A percentile compares a stretch with the other conserved stretches of the same genome.
These are phyloP conservation scores for Ctenomys sociabilis DNA, from an alignment of 2,113 vertebrate species.

Conservation along the genomic window DNA sequence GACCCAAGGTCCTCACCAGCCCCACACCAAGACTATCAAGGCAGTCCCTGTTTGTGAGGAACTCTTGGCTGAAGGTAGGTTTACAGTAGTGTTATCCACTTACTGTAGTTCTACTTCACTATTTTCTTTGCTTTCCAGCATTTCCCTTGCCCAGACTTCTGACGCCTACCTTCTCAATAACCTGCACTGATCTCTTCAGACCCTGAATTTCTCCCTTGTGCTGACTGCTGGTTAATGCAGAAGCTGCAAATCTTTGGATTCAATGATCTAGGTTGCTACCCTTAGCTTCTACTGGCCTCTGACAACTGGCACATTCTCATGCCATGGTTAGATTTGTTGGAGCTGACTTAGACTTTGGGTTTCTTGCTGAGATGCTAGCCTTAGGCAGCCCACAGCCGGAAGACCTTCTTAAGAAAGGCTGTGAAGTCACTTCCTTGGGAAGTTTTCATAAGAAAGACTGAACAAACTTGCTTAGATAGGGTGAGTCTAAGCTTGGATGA, in stretches of 20 bases:
- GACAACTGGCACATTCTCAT: neutral
- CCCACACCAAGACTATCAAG: neutral
- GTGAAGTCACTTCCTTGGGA: conserved; percentile 78
- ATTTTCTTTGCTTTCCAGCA: neutral
- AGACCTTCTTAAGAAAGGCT: conserved; percentile 38
- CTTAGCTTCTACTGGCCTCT: neutral
- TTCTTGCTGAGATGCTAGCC: conserved; percentile 9
- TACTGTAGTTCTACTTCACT: neutral
- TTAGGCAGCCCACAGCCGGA: neutral
- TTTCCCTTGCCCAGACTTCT: neutral
- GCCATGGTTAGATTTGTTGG: neutral
- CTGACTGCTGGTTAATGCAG: neutral
- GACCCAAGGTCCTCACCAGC: neutral
- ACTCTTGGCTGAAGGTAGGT: neutral
- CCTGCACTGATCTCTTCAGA: neutral
- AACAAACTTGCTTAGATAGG: conserved; percentile 68
- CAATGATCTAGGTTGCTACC: neutral
- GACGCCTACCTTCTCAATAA: neutral
- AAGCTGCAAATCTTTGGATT: neutral
- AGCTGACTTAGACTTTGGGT: conserved; percentile 26
- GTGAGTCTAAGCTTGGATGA: neutral
- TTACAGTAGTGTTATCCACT: neutral
- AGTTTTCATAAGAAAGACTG: conserved; percentile 75
- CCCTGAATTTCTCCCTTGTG: neutral
- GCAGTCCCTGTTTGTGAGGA: neutral